Evolutionary conservation across 2,797 vertebrate genomes (phyloP), one percentile per base, ranked within the genome.

Genomic region (Gobionotothen gibberifrons): DNA sequence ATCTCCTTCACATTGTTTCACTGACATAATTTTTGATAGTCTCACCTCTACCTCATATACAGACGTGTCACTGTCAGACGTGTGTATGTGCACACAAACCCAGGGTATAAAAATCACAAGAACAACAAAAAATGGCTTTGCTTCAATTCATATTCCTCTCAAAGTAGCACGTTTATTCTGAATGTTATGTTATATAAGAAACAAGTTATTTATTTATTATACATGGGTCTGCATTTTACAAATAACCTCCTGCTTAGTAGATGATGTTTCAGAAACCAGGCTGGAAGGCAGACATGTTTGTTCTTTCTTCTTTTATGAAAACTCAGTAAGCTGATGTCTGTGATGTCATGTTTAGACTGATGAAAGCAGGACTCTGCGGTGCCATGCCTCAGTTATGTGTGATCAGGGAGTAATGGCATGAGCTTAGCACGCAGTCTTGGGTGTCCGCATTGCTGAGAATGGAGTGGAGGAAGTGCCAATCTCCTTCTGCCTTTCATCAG

Each of bases 401-500:
- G 69, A 72, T 53, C 58, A 43, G 39, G 39, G 49, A 69, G 49
- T 52, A 70, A 10, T 72, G 55, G 46, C 40, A 54, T 17, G 26
- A 26, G 52, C 49, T 58, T 32, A 60, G 44, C 53, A 47, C 11
- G 2, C 48, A 55, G 19, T 51, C 44, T 32, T 51, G 29, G 7
- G 21, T 64, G 62, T 74, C 49, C 36, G 40, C 16, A 74, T 44
- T 59, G 66, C 71, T 72, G 36, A 79, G 72, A 81, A 65, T 46
- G 61, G 61, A 77, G 61, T 4, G 60, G 48, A 69, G 21, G 59
- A 81, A 74, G 69, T 61, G 81, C 39, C 39, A 55, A 10, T 75
- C 67, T 79, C 82, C 60, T 79, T 47, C 61, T 61, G 67, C 48
- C 36, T 85, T 60, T 85, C 83, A 82, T 48, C 69, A 72, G 53